phyloP scores from a whole-genome alignment of 2,797 vertebrate species.

The Bucorvus abyssinicus region DNA sequence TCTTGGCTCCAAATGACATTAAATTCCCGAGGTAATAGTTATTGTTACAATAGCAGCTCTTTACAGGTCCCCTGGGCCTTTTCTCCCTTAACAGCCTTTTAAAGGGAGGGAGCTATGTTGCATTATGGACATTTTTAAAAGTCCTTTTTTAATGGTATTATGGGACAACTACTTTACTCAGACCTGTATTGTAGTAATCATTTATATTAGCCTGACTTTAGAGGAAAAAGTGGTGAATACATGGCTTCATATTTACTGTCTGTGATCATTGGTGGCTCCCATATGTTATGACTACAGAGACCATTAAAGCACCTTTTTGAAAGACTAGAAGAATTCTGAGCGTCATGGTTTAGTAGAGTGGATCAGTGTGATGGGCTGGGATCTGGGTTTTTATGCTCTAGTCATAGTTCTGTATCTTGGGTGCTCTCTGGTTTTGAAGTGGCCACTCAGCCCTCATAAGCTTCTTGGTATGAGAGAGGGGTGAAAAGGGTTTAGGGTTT shows the following conservation, averaged over 20 bases:
- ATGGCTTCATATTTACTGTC: not conserved
- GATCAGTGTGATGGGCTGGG: not conserved
- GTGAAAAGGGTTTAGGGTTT: rapidly evolving
- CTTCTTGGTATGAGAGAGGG: not conserved
- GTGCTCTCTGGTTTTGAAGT: not conserved
- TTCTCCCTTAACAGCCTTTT: not conserved
- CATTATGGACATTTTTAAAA: not conserved
- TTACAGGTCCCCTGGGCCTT: not conserved
- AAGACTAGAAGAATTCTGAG: not conserved
- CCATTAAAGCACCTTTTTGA: not conserved
- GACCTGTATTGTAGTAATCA: not conserved
- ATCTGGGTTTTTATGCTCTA: rapidly evolving
- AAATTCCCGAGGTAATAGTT: not conserved
- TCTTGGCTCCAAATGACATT: not conserved
- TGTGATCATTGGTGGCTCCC: not conserved
- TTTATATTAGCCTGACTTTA: not conserved
- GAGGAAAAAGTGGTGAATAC: not conserved
- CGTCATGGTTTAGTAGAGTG: rapidly evolving
- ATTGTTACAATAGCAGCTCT: not conserved
- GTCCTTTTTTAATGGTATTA: not conserved
- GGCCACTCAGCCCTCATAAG: not conserved
- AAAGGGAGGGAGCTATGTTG: not conserved
- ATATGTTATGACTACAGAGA: not conserved
- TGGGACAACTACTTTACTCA: not conserved
- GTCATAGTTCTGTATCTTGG: not conserved